Percentiles rank a stretch among this genome's conserved stretches.
Conservation (phyloP, 1,140 invertebrate species). For the Cheumatopsyche charites region DNA sequence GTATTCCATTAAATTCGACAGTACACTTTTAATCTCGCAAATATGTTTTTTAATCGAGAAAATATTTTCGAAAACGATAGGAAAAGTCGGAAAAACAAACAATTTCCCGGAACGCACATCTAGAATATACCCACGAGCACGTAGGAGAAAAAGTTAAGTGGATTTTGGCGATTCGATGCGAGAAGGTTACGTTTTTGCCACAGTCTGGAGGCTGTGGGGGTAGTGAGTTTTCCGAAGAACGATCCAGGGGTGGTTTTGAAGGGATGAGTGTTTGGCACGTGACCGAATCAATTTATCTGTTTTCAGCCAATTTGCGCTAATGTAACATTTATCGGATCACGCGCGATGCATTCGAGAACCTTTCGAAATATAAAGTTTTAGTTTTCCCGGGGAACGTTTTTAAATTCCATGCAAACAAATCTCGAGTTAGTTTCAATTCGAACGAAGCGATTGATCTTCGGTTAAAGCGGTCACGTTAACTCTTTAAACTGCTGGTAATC, state of each 20-base stretch:
- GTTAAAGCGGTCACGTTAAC: no score
- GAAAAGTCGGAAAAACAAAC: no score
- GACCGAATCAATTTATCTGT: constrained; percentile 46
- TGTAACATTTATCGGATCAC: constrained; percentile 45
- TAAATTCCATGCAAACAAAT: no score
- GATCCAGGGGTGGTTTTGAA: constrained; percentile 1
- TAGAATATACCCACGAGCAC: no score
- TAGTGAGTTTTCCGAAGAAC: neutral
- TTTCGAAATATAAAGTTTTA: constrained; percentile 39
- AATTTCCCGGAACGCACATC: no score
- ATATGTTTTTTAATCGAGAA: no score
- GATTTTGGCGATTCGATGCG: constrained; percentile 29
- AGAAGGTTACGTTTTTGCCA: constrained; percentile 5
- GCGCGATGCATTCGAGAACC: constrained; percentile 44
- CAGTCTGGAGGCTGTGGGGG: neutral
- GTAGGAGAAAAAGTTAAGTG: constrained; percentile 6
- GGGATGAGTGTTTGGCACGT: constrained; percentile 29
- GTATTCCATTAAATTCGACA: no score
- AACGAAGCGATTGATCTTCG: no score
- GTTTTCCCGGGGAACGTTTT: constrained; percentile 14
- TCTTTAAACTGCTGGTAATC: no score
- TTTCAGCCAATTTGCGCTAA: constrained; percentile 46
- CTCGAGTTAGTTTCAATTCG: no score
- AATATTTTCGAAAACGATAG: no score
- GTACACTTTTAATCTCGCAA: no score